Evolutionary conservation across 2,888 invertebrate species (phyloP), one percentile per base, ranked within the genome.

Genomic region (Troglohyphantes excavatus): DNA sequence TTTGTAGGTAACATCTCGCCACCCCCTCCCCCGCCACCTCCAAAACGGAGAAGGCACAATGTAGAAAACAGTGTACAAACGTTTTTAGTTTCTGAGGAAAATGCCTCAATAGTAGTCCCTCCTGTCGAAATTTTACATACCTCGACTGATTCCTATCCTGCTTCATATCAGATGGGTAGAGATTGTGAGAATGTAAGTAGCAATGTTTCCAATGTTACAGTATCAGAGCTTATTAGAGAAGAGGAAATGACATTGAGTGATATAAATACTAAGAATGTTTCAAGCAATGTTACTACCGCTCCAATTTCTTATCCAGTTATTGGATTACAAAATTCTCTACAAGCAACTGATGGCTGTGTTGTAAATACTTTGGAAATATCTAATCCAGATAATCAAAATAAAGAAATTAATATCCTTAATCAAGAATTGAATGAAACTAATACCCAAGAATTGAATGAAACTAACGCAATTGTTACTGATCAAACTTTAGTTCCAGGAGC

Each of bases 11-110:
- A 65, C 17, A 76, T 79, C 9, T 90, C 91, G 3, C 89, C 90
- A 13, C 87, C 91, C 5, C 90, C 91, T 0, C 90, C 91, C 11
- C 83, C 90, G 11, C 84, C 90, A 11, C 91, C 91, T 2, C 91
- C 90, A 5, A 85, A 84, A 39, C 82, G 87, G 19, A 68, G 78
- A 2, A n/a, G 89, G 17, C 90, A 84, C 46, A 53, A 1, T 53
- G 17, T 13, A 13, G 53, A 53, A 53, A 53, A n/a, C 17, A n/a
- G 5, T 53, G 53, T 53, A 17, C 13, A 53, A 2, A 13, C n/a
- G 5, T n/a, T 13, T 53, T 70, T 21, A 39, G 5, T 13, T 26
- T n/a, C 26, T 46, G 27, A n/a, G 6, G 46, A 27, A 13, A 46
- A 26, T 26, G 7, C 7, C 17, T 13, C 26, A 7, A 21, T 21